Evolutionary conservation across 2,113 vertebrate species (phyloP), one percentile per base, ranked within the genome.

Genomic region (Monopterus albus): DNA sequence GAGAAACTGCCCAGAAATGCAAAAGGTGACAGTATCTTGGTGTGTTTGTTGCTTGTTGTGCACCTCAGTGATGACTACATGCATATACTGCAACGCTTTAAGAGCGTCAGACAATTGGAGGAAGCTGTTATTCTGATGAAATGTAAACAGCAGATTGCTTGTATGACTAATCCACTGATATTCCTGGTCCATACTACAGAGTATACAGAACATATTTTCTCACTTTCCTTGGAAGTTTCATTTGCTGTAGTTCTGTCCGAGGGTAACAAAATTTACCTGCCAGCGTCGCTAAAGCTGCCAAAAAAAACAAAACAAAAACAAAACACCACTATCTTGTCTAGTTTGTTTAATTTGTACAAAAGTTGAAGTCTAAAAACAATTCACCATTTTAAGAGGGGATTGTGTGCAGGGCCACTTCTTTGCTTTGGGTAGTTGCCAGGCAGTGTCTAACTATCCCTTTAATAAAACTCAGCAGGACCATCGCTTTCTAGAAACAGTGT

Each of bases 1-100:
- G 50, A 80, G 46, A 81, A 65, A 67, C 55, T 71, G 61, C 50
- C 75, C 79, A 17, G 23, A 36, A 55, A 65, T 65, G 61, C 47
- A n/a, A 67, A 57, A 70, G 81, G 70, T 85, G 75, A 69, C 31
- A 53, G 53, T 68, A 84, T 53, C 80, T 75, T 51, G 1, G 45
- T 66, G 43, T 23, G 43, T 78, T 26, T 63, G 46, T 28, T 78
- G 66, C 50, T 73, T 20, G 39, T 20, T 14, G 57, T 53, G 53
- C 31, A 49, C 15, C 3, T 66, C 0, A 39, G 18, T 53, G 20
- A 56, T 45, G n/a, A 29, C 61, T 47, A n/a, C 0, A 8, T 47
- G 21, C 46, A n/a, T n/a, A n/a, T n/a, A n/a, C n/a, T n/a, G n/a
- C n/a, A n/a, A n/a, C n/a, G n/a, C n/a, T n/a, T n/a, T n/a, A n/a